Base-by-base conservation (phyloP, 2,797 vertebrate genomes). In the Rhabdomys pumilio region DNA sequence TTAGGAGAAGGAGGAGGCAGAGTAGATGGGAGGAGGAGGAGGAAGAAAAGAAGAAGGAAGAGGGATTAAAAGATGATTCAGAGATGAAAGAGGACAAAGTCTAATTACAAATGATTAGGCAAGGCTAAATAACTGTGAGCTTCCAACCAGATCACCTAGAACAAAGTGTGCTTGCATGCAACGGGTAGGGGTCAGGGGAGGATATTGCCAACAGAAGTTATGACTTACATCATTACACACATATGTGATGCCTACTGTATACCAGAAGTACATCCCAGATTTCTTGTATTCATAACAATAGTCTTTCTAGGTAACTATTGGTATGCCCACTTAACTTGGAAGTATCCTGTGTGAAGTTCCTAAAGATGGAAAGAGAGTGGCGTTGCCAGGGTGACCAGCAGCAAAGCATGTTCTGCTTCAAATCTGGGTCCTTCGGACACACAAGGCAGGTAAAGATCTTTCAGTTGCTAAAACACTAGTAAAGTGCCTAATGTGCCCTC, bases 191-290 rank as follows among this genome's bases (percentile, higher is more conserved):
- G 3, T 69, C 41, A n/a, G 6, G n/a, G 1, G 3, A 38, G 0
- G 3, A 24, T n/a, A 15, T 47, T 67, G 4, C 22, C 1, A 20
- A 34, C 6, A 44, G 34, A 22, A 12, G 47, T 13, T 24, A 3
- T 0, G 6, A 0, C 6, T 19, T 15, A 34, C 3, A 3, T 4
- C 24, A 19, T 0, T 19, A 4, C 50, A 65, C 34, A 31, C 29
- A n/a, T 3, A 67, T 19, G 6, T 44, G 26, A 34, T 38, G 29
- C 20, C 41, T 84, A 50, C 72, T 69, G 1, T 77, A 6, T 87
- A 38, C 14, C 85, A 87, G 67, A 69, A 22, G 20, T 85, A 14
- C 20, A 63, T 77, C 65, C 38, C 14, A 13, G 5, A 38, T 61
- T 85, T 34, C 24, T 11, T 82, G 19, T 12, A 5, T 1, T 59